Conservation (phyloP, 1,140 invertebrate genomes). For the Philaenus spumarius region DNA sequence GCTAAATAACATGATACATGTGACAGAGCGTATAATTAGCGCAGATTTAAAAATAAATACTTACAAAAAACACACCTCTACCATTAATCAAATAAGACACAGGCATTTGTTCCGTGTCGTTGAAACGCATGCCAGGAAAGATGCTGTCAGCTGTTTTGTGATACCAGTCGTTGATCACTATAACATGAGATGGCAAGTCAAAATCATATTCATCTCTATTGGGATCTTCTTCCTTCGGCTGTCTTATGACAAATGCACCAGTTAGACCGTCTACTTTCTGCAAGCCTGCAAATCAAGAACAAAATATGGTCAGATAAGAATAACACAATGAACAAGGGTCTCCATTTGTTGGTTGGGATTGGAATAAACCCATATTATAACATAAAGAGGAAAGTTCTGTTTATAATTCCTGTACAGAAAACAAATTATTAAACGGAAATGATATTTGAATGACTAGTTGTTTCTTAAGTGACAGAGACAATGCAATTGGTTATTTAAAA, state of each 20-base stretch:
- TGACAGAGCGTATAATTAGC: too few species aligned
- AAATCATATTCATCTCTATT: slow-evolving; percentile 35
- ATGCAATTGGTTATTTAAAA: too few species aligned
- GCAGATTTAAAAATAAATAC: not conserved
- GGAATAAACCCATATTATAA: too few species aligned
- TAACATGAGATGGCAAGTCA: slow-evolving; percentile 28
- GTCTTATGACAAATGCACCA: slow-evolving; percentile 41
- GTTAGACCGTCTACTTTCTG: slow-evolving; percentile 35
- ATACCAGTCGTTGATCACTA: slow-evolving; percentile 18
- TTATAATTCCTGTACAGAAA: too few species aligned
- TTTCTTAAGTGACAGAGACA: too few species aligned
- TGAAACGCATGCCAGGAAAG: slow-evolving; percentile 17
- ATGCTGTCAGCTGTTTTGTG: slow-evolving; percentile 28
- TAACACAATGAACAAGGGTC: too few species aligned
- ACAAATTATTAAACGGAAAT: too few species aligned
- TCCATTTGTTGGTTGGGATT: too few species aligned
- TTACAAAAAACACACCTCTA: slow-evolving; percentile 29
- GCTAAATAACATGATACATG: too few species aligned
- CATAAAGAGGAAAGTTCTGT: too few species aligned
- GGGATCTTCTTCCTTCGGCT: slow-evolving; percentile 34
- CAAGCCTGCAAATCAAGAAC: slow-evolving; percentile 4
- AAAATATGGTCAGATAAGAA: too few species aligned
- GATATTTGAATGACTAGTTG: too few species aligned
- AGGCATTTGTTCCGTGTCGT: slow-evolving; percentile 37
- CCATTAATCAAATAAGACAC: slow-evolving; percentile 45